A percentile compares a stretch with the other conserved stretches of the same genome.
Conservation (phyloP, 2,113 vertebrate species). For the Apteryx mantelli region DNA sequence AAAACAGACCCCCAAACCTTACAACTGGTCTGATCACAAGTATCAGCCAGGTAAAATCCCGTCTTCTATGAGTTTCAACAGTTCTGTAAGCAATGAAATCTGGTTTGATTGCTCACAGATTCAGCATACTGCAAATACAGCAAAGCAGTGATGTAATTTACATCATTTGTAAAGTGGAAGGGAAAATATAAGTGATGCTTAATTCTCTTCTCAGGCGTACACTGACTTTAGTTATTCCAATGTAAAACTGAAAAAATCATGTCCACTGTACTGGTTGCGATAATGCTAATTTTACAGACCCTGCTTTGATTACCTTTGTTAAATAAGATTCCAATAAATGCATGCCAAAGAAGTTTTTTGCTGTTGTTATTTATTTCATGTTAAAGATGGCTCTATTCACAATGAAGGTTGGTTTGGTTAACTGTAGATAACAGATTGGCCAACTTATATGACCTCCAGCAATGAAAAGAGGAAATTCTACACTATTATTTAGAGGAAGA, state of each 20-base stretch:
- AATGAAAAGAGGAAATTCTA: not conserved
- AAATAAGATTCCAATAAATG: slow-evolving; percentile 8
- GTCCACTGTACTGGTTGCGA: not conserved
- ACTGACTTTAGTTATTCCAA: not conserved
- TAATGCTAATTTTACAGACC: not conserved
- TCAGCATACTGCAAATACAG: not conserved
- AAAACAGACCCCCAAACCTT: not conserved
- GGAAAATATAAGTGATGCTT: not conserved
- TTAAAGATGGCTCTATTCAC: not conserved
- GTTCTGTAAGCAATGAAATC: not conserved
- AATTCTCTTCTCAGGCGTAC: not conserved
- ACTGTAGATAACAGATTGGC: not conserved
- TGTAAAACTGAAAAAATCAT: not conserved
- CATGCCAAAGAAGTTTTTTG: not conserved
- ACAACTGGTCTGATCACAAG: not conserved
- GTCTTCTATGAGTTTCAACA: not conserved
- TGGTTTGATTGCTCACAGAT: not conserved
- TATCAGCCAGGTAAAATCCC: not conserved
- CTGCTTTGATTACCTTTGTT: slow-evolving; percentile 7
- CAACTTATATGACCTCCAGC: not conserved
- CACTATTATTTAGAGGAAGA: not conserved
- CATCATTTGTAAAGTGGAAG: not conserved
- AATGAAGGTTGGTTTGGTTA: not conserved
- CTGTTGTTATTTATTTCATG: not conserved
- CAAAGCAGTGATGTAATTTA: not conserved